These are phyloP conservation scores for Cynopterus sphinx DNA, from an alignment of 2,797 vertebrate genomes.

Conservation along the genomic window DNA sequence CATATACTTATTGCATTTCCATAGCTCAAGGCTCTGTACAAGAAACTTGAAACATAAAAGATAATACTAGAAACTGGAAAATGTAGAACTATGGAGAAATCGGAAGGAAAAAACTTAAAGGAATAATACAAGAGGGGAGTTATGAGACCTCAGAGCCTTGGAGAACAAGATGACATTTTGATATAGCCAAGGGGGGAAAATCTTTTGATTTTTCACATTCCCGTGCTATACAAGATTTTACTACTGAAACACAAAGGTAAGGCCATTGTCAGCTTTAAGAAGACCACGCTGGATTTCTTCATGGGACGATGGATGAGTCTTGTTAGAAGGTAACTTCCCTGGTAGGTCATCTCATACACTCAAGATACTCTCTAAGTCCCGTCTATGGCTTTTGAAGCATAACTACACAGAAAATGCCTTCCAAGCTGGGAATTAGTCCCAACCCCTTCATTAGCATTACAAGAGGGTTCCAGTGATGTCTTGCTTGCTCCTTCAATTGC, in stretches of 20 bases:
- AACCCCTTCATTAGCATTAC: background rate
- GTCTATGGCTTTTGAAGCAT: background rate
- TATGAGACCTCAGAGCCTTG: background rate
- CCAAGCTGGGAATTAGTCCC: background rate
- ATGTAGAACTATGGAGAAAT: background rate
- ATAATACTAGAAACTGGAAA: background rate
- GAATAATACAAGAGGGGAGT: background rate
- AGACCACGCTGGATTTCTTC: background rate
- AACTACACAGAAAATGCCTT: background rate
- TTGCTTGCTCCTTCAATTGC: background rate
- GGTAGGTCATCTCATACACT: background rate
- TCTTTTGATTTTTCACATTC: slow-evolving; percentile 15
- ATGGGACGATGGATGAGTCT: background rate
- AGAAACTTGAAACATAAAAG: slow-evolving; percentile 33
- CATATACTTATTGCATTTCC: background rate
- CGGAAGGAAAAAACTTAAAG: background rate
- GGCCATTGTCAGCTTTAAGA: slow-evolving; percentile 31
- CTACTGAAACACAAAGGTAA: background rate
- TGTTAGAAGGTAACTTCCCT: background rate
- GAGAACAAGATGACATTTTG: slow-evolving; percentile 49
- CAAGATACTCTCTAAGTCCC: background rate
- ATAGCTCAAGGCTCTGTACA: background rate
- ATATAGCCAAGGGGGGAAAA: background rate
- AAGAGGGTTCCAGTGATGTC: background rate
- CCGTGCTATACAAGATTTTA: background rate